These are phyloP conservation scores for Trichechus manatus DNA, from an alignment of 2,113 vertebrate species.

Conservation along the genomic window DNA sequence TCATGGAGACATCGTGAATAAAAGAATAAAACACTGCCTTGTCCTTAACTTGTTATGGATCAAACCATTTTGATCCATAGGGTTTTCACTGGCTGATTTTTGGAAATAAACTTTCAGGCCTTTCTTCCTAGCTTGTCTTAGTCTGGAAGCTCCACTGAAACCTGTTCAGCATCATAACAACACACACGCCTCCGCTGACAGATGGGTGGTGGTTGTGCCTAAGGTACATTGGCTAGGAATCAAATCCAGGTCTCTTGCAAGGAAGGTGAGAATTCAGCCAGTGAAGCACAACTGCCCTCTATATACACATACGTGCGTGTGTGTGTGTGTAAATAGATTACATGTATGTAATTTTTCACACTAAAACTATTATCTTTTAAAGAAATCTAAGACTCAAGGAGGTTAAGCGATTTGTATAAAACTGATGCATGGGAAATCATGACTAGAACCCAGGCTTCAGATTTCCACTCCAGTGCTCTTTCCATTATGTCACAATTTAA, in stretches of 20 bases:
- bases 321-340: background rate
- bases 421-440: background rate
- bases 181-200: background rate
- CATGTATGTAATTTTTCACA: background rate
- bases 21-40: background rate
- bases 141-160: background rate
- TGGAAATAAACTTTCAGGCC: background rate
- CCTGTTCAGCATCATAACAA: background rate
- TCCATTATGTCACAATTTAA: background rate
- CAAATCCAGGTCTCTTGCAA: background rate
- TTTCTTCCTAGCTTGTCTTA: background rate
- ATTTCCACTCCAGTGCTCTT: background rate
- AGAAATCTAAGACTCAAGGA: background rate
- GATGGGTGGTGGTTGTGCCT: background rate
- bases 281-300: background rate
- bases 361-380: background rate
- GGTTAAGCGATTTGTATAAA: background rate
- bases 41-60: background rate
- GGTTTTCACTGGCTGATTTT: background rate
- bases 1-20: background rate
- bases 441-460: background rate
- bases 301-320: no score
- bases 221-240: background rate
- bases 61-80: background rate
- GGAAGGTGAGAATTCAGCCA: background rate